Conservation (phyloP, 2,797 vertebrate species). For the Cryptoblepharus egeriae region DNA sequence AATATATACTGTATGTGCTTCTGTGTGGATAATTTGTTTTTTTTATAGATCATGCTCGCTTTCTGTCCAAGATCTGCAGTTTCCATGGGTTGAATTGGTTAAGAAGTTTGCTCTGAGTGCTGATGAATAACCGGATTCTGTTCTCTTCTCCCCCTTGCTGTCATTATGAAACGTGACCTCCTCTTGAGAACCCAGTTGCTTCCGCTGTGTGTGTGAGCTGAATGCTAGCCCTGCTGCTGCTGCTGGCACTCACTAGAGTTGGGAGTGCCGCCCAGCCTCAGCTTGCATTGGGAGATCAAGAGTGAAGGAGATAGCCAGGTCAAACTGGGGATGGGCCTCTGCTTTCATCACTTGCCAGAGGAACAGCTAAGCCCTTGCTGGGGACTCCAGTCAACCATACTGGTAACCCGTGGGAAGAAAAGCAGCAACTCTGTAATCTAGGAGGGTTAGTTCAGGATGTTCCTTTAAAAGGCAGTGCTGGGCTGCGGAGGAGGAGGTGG, state of each 20-base stretch:
- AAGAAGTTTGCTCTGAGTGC: not conserved
- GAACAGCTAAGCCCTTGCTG: not conserved
- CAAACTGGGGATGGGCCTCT: not conserved
- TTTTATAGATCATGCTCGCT: too few relatives aligned
- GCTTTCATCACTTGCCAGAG: not conserved
- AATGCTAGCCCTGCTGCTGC: not conserved
- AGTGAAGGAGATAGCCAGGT: too few relatives aligned
- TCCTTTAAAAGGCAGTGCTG: not conserved
- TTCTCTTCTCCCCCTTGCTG: not conserved
- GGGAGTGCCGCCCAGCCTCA: not conserved
- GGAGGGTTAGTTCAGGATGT: not conserved
- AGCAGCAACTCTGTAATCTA: not conserved
- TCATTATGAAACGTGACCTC: constrained; percentile 20
- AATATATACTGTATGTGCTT: not conserved
- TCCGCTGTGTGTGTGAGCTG: not conserved
- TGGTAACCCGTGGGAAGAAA: not conserved
- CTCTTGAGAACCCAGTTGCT: not conserved
- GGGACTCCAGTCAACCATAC: not conserved
- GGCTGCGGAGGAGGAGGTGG: not conserved
- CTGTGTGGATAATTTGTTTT: too few relatives aligned
- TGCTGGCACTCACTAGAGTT: not conserved
- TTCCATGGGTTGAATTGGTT: not conserved
- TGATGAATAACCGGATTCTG: not conserved
- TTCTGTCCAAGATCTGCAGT: too few relatives aligned
- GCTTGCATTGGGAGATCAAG: not conserved